Percentiles rank a stretch among this genome's conserved stretches.
Evolutionary conservation across 2,797 vertebrate species (phyloP).

Genomic region (Acanthurus tractus): DNA sequence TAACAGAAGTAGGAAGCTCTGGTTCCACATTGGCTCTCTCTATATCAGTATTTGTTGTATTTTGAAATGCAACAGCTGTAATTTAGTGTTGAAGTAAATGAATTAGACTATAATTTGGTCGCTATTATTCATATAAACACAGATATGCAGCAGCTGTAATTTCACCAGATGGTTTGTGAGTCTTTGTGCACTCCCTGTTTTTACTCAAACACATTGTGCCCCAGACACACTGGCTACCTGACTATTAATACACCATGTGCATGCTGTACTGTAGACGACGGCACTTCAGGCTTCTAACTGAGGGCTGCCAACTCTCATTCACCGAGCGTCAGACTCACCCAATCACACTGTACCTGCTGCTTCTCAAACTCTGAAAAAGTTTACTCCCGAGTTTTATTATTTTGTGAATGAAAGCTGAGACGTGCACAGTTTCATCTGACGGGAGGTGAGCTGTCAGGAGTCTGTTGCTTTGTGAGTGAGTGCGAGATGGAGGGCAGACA

Average conservation of each 20-base stretch:
- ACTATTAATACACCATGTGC: slow-evolving; percentile 50
- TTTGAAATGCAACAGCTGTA: background rate
- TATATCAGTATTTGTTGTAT: background rate
- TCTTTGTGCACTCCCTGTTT: background rate
- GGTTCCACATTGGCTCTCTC: background rate
- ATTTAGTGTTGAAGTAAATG: too few relatives aligned
- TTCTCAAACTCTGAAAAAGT: slow-evolving; percentile 38
- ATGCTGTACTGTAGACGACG: slow-evolving; percentile 26
- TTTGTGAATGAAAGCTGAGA: slow-evolving; percentile 18
- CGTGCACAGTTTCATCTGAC: background rate
- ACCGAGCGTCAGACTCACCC: slow-evolving; percentile 12
- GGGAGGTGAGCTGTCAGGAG: slow-evolving; percentile 38
- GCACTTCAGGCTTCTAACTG: background rate
- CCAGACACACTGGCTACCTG: slow-evolving; percentile 38
- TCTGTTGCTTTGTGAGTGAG: slow-evolving; percentile 25
- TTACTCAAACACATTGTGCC: slow-evolving; percentile 22
- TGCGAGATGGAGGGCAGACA: slow-evolving; percentile 17
- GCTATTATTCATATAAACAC: too few relatives aligned
- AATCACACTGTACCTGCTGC: slow-evolving; percentile 20
- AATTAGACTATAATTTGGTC: too few relatives aligned
- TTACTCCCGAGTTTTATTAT: slow-evolving; percentile 31
- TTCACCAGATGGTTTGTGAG: too few relatives aligned
- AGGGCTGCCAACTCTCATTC: slow-evolving; percentile 28
- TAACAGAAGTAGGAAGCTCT: background rate
- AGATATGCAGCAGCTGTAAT: too few relatives aligned